A percentile compares a stretch with the other conserved stretches of the same genome.
Evolutionary conservation across 2,888 invertebrate species (phyloP).

Genomic region (Orchesellides sinensis): DNA sequence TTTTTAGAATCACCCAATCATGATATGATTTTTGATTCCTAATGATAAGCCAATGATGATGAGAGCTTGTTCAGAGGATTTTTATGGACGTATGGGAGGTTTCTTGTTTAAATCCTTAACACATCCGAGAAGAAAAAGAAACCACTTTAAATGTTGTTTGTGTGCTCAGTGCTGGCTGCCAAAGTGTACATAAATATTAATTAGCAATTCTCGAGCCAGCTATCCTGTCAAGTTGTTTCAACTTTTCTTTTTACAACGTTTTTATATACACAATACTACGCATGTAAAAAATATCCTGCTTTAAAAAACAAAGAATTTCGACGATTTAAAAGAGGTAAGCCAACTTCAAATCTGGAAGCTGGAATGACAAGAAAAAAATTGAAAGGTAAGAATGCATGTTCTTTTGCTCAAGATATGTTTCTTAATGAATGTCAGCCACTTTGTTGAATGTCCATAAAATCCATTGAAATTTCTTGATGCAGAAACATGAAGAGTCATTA

Average conservation of each 20-base stretch:
- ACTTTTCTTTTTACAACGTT: conserved; percentile 21
- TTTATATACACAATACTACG: too few relatives aligned
- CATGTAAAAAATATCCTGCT: neutral
- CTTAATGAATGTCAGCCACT: conserved; percentile 5
- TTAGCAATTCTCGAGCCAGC: conserved; percentile 32
- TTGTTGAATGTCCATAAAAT: neutral
- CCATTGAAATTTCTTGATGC: neutral
- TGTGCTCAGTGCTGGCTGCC: neutral
- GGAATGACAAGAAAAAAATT: neutral
- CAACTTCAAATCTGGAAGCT: neutral
- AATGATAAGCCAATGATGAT: conserved; percentile 27
- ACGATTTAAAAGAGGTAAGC: neutral
- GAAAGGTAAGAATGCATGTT: neutral
- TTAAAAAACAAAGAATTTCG: neutral
- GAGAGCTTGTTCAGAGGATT: conserved; percentile 28
- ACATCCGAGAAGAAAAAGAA: neutral
- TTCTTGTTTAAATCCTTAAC: conserved; percentile 2
- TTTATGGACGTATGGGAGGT: conserved; percentile 13
- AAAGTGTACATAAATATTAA: conserved; percentile 54
- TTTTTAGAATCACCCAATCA: conserved; percentile 24
- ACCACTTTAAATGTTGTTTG: neutral
- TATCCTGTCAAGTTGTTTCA: conserved; percentile 23
- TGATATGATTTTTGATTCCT: conserved; percentile 12
- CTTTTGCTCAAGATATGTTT: neutral
- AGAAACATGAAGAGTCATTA: neutral